Conservation (phyloP, 92 coral and sea anemone species). For the Siderastrea radians region DNA sequence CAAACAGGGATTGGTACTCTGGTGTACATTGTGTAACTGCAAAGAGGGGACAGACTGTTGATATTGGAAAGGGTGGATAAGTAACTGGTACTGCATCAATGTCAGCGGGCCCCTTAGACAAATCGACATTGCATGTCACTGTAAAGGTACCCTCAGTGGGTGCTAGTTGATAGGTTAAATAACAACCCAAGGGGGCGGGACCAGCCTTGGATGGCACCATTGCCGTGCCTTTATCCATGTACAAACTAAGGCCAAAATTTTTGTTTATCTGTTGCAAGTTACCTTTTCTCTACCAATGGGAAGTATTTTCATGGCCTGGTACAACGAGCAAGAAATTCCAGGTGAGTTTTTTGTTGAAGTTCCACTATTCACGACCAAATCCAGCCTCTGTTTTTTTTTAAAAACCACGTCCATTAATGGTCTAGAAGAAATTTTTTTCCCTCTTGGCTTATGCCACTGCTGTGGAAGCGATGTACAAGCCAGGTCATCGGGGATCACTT, state of each 20-base stretch:
- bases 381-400: too few species aligned
- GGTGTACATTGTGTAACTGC: constrained; percentile 33
- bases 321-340: too few species aligned
- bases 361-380: too few species aligned
- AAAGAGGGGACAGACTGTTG: constrained; percentile 22
- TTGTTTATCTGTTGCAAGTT: constrained; percentile 43
- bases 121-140: constrained; percentile 44
- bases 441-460: too few species aligned
- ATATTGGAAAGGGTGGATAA: constrained; percentile 43
- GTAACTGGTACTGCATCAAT: neutral
- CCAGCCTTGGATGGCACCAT: constrained; percentile 30
- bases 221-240: constrained; percentile 19
- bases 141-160: constrained; percentile 61
- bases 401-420: too few species aligned
- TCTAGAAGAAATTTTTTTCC: too few species aligned
- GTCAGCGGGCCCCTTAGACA: constrained; percentile 3
- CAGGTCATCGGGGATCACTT: too few species aligned
- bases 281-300: neutral
- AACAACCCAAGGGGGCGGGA: constrained; percentile 48
- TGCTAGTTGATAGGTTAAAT: constrained; percentile 47
- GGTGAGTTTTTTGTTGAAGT: too few species aligned
- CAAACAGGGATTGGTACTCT: constrained; percentile 31
- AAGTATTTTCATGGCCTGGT: too few species aligned
- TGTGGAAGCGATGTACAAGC: too few species aligned
- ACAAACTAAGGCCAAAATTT: constrained; percentile 48